Evolutionary conservation across 2,888 invertebrate species (phyloP).

Genomic region (Ephialtes manifestator): DNA sequence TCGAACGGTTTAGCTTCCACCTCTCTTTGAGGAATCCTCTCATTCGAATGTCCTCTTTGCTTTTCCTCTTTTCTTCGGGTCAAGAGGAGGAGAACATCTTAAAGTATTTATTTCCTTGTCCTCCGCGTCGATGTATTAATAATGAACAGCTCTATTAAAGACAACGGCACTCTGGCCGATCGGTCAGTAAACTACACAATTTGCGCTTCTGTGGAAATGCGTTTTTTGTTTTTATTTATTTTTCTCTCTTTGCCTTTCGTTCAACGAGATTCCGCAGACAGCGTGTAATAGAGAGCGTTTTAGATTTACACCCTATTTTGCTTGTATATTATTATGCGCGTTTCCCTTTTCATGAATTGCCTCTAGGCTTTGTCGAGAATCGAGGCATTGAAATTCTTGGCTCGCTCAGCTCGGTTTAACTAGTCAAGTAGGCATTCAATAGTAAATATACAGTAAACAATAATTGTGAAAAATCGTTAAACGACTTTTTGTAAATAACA

Average conservation of each 20-base stretch:
- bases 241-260: conserved; percentile 1
- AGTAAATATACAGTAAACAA: too few relatives aligned
- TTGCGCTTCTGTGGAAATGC: neutral
- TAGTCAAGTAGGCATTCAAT: too few relatives aligned
- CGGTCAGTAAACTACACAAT: neutral
- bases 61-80: neutral
- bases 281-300: conserved; percentile 36
- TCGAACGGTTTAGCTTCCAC: conserved; percentile 18
- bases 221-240: conserved; percentile 3
- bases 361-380: conserved; percentile 5
- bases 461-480: too few relatives aligned
- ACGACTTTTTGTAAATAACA: too few relatives aligned
- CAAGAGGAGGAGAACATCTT: neutral
- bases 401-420: too few relatives aligned
- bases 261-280: conserved; percentile 8
- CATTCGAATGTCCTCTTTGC: conserved; percentile 11
- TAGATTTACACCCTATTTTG: conserved; percentile 23
- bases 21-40: neutral
- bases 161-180: conserved; percentile 44
- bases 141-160: conserved; percentile 57
- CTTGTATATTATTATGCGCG: conserved; percentile 30
- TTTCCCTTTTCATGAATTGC: conserved; percentile 55
- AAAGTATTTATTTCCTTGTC: neutral
- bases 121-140: conserved; percentile 45
- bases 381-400: neutral